phyloP scores from a whole-genome alignment of 2,797 vertebrate genomes.

The Sphenodon punctatus region DNA sequence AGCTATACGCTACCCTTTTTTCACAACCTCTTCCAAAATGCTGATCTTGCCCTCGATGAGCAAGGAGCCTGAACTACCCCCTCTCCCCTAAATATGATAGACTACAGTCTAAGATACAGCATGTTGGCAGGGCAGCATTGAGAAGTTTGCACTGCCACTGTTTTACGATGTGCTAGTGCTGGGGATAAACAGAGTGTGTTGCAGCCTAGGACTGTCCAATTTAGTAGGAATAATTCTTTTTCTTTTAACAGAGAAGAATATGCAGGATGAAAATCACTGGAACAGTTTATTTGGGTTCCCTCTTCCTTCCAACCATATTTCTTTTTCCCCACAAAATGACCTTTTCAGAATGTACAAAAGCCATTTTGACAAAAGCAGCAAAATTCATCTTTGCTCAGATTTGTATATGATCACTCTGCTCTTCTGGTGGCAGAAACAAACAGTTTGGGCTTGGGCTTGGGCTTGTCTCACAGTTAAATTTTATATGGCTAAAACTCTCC shows the following conservation, averaged over 20 bases:
- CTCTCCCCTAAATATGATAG: neutral
- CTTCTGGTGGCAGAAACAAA: neutral
- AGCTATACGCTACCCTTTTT: fast-evolving
- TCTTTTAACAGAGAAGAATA: too few species aligned
- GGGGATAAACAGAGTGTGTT: neutral
- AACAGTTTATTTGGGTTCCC: neutral
- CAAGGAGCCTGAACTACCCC: neutral
- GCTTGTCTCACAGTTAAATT: too few species aligned
- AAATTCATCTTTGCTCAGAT: too few species aligned
- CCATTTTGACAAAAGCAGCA: too few species aligned
- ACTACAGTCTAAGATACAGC: neutral
- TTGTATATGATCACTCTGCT: neutral
- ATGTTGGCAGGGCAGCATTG: neutral
- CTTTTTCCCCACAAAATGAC: neutral
- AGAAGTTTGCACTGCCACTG: neutral
- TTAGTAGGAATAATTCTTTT: neutral
- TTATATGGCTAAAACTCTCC: too few species aligned
- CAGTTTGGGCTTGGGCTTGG: too few species aligned
- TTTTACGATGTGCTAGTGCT: neutral
- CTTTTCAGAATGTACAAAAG: conserved; percentile 6
- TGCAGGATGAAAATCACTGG: too few species aligned
- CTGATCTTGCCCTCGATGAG: fast-evolving
- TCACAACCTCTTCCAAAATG: neutral
- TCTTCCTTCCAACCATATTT: neutral
- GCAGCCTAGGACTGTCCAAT: neutral